phyloP scores from a whole-genome alignment of 2,113 vertebrate species.

The Podilymbus podiceps region DNA sequence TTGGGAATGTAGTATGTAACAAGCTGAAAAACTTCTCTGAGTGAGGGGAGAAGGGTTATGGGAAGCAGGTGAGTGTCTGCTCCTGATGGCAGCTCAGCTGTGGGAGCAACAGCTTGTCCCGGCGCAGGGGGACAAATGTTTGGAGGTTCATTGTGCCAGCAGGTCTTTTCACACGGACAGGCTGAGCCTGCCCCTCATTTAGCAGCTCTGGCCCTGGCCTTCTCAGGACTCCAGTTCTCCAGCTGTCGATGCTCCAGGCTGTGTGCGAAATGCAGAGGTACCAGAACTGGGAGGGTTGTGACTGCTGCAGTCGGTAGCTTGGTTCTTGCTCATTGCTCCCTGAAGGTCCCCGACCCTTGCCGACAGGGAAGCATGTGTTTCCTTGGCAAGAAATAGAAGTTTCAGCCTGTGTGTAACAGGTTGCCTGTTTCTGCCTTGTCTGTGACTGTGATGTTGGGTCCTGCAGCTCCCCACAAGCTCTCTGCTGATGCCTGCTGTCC shows the following conservation, averaged over 20 bases:
- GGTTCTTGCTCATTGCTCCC: accelerated
- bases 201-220: background rate
- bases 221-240: background rate
- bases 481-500: background rate
- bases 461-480: background rate
- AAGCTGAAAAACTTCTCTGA: background rate
- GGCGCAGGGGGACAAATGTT: background rate
- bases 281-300: background rate
- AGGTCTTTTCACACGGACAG: accelerated
- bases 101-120: accelerated
- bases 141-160: accelerated
- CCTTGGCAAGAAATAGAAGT: background rate
- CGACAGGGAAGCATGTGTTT: no score
- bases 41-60: background rate
- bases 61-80: background rate
- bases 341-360: background rate
- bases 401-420: background rate
- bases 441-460: accelerated
- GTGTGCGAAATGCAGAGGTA: no score
- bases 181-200: background rate
- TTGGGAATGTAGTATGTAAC: background rate
- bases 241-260: accelerated
- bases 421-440: background rate
- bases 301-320: accelerated
- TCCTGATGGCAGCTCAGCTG: background rate